Evolutionary conservation across 2,113 vertebrate species (phyloP), one percentile per base, ranked within the genome.

Genomic region (Tonatia bakeri): DNA sequence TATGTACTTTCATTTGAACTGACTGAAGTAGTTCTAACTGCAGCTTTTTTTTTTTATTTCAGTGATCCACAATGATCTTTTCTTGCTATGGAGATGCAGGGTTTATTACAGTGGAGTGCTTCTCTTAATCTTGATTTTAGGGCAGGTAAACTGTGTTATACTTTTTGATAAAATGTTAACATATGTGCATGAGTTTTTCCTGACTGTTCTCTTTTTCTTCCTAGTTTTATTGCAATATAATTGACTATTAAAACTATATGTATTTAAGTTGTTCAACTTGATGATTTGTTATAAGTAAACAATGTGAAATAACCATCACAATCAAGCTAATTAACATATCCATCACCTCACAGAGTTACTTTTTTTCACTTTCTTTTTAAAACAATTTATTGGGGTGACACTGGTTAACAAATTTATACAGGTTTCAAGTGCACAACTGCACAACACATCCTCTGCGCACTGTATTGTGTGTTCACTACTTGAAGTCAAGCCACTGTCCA

Each of bases 91-190:
- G 82, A 89, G 19, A 91, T 85, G 22, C 6, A 94, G 31, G 43
- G 72, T 95, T 94, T 47, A 56, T 81, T 70, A 95, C 12, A 85
- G 43, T 65, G 38, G 69, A 82, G 20, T 59, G 14, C 20, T 90
- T 94, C 91, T 61, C n/a, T 90, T 86, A 61, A 28, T 76, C 28
- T 91, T 88, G 38, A 95, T 76, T 97, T 97, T 77, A 89, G 43
- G 15, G 16, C 76, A 82, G n/a, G 26, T 77, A 85, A 95, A 92
- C 56, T 83, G 14, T 84, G 79, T 86, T 73, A 67, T 2, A 81
- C 4, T 22, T 93, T 96, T 97, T 61, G 1, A 83, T 87, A 81
- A 87, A 93, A 88, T 61, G 33, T 83, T 92, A 52, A 94, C 67
- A 79, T 56, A 54, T 47, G 16, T 69, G 47, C 33, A 56, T 85